Evolutionary conservation across 2,888 invertebrate genomes (phyloP), one percentile per base, ranked within the genome.

Genomic region (Morpho deidamia): DNA sequence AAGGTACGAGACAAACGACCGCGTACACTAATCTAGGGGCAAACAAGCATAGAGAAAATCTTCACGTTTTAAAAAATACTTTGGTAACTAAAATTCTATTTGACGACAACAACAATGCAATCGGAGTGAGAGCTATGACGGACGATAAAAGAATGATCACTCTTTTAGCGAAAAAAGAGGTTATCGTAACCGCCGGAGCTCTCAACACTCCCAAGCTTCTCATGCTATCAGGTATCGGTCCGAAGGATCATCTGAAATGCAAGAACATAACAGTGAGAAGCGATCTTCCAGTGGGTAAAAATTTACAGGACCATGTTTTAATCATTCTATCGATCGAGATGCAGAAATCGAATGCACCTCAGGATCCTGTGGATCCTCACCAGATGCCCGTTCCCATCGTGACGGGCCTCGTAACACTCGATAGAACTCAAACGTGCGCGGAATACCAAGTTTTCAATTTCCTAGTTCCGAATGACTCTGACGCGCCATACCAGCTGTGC

Each of bases 161-260:
- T 11, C 11, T 67, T 0, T 55, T 56, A n/a, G 67, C 67, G 1
- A 65, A 44, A 33, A 66, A 64, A 49, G 72, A 72, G 55, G 59
- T 71, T 1, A 68, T 71, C 86, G 90, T 60, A 69, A 67, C 88
- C 78, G 39, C 84, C 79, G 67, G 72, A 78, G 12, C 81, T 74
- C 58, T 76, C 63, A 64, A 82, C 70, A 68, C 68, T 5, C 68
- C 72, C 4, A 53, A 59, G 0, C 63, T 71, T 8, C 58, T 70
- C 1, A 74, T 72, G 51, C 37, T 77, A 39, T 69, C 70, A 14
- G 67, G 69, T n/a, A 51, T 69, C 42, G 67, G 69, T 2, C 67
- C 69, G 32, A 59, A 52, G 44, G 51, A 89, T 86, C 4, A 92
- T 91, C 74, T 91, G 91, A 53, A 69, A 44, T 58, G 64, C 14